A percentile compares a stretch with the other conserved stretches of the same genome.
Evolutionary conservation across 2,888 invertebrate genomes (phyloP).

Genomic region (Suillia variegata): DNA sequence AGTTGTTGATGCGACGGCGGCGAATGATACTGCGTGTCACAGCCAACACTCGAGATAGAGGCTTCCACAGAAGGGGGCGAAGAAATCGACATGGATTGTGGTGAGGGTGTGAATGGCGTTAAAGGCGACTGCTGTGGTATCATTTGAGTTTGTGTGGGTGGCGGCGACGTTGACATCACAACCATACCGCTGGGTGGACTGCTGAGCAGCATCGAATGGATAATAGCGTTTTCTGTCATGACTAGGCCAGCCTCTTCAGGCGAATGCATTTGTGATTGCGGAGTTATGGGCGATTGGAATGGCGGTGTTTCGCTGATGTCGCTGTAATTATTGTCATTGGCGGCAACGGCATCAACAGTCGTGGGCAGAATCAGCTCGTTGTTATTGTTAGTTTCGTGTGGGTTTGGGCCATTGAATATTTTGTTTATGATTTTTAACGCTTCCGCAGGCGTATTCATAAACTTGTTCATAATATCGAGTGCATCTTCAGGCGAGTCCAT

Average conservation of each 20-base stretch:
- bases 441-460: slow-evolving; percentile 60
- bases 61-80: slow-evolving; percentile 15
- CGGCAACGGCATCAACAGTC: not conserved
- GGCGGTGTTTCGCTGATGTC: slow-evolving; percentile 15
- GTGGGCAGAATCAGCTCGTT: slow-evolving; percentile 4
- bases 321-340: not conserved
- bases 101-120: slow-evolving; percentile 27
- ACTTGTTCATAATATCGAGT: slow-evolving; percentile 61
- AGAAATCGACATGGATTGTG: slow-evolving; percentile 12
- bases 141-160: slow-evolving; percentile 9
- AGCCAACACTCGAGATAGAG: no score
- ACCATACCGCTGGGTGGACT: not conserved
- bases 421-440: slow-evolving; percentile 58
- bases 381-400: slow-evolving; percentile 12
- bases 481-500: slow-evolving; percentile 61
- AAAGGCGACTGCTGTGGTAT: slow-evolving; percentile 29
- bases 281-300: slow-evolving; percentile 12
- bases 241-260: not conserved
- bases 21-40: slow-evolving; percentile 42
- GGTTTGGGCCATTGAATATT: slow-evolving; percentile 52
- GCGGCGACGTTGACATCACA: not conserved
- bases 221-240: slow-evolving; percentile 24
- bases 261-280: not conserved
- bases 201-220: slow-evolving; percentile 33
- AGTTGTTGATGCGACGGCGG: slow-evolving; percentile 28